phyloP scores from a whole-genome alignment of 2,797 vertebrate species.

The Chelonia mydas region DNA sequence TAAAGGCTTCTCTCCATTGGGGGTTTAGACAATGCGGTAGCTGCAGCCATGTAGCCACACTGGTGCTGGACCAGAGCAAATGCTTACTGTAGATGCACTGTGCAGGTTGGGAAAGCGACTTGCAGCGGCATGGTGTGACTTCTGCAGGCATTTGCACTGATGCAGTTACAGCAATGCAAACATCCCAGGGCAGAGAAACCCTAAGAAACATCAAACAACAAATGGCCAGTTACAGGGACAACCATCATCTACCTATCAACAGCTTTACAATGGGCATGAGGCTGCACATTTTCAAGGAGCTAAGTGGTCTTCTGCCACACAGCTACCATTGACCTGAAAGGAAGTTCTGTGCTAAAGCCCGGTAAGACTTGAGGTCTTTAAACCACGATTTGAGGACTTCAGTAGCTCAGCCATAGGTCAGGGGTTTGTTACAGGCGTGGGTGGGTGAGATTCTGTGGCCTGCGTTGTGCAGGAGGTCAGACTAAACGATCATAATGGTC shows the following conservation, averaged over 20 bases:
- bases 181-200: background rate
- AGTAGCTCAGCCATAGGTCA: no score
- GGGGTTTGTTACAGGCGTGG: no score
- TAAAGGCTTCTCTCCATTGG: background rate
- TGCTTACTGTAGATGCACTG: rapidly evolving
- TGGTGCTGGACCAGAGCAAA: rapidly evolving
- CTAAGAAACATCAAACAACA: background rate
- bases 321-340: background rate
- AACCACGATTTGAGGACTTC: no score
- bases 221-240: background rate
- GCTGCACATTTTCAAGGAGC: background rate
- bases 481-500: no score
- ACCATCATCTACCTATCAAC: background rate
- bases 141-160: background rate
- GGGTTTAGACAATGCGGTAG: background rate
- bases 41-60: background rate
- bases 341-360: background rate
- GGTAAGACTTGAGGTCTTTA: background rate
- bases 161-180: background rate
- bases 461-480: no score
- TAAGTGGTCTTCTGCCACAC: background rate
- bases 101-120: background rate
- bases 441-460: no score
- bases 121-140: background rate
- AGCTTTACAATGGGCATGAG: background rate